phyloP scores from a whole-genome alignment of 2,888 invertebrate genomes.

The Auanema freiburgensis region DNA sequence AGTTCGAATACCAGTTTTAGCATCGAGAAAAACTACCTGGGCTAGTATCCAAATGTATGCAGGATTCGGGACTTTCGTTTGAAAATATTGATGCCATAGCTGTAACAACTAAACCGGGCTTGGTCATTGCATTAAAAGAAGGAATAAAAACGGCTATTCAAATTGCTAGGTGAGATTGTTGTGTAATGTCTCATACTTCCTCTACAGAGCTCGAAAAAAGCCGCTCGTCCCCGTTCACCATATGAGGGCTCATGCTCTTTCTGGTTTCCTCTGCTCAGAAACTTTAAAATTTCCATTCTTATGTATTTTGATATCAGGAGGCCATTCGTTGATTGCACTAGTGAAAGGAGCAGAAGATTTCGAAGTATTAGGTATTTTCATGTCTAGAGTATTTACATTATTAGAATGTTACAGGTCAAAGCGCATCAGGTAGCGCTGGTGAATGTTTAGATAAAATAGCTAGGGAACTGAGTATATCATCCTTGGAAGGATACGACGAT shows the following conservation, averaged over 20 bases:
- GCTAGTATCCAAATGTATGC: constrained; percentile 48
- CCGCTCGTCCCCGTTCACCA: constrained; percentile 95
- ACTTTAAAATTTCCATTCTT: constrained; percentile 53
- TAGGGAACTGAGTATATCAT: constrained; percentile 21
- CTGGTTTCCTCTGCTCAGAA: constrained; percentile 72
- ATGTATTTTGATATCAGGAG: constrained; percentile 57
- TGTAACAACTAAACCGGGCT: constrained; percentile 56
- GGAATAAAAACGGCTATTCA: constrained; percentile 52
- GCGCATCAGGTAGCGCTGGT: constrained; percentile 49
- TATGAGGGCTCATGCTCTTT: constrained; percentile 97
- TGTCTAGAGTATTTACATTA: too few species aligned
- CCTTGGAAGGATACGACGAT: constrained; percentile 11
- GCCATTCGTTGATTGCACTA: constrained; percentile 51
- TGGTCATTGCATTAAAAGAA: constrained; percentile 60
- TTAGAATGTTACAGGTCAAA: constrained; percentile 25
- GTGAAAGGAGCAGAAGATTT: constrained; percentile 43
- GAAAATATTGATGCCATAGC: constrained; percentile 54
- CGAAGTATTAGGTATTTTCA: constrained; percentile 23
- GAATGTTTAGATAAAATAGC: constrained; percentile 58
- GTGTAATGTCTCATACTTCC: constrained; percentile 4
- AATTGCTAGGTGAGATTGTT: constrained; percentile 45
- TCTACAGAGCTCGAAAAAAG: constrained; percentile 28
- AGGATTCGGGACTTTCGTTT: constrained; percentile 23
- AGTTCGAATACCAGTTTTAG: constrained; percentile 26
- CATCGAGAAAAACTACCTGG: constrained; percentile 45